Base-by-base conservation (phyloP, 2,113 vertebrate genomes). In the Oplegnathus fasciatus region DNA sequence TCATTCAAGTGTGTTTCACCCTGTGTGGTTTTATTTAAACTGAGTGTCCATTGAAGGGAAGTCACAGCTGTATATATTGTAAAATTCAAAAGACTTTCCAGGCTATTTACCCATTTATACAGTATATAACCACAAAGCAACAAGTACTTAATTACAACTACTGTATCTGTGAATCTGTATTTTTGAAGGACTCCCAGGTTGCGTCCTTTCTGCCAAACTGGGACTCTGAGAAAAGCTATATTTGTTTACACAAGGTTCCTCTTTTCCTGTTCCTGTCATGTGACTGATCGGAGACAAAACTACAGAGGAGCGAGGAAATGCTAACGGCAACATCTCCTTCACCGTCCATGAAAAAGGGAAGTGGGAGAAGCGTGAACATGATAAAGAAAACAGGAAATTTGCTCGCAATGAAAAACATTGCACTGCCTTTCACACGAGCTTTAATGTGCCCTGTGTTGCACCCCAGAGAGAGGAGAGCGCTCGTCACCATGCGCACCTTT, bases 341-440 rank as follows among this genome's bases (percentile, higher is more conserved):
- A 68, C 86, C 81, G 89, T 94, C 88, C 92, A 88, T 90, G 90
- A 91, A 92, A 90, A 91, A 61, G 82, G 93, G 94, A 95, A 95
- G 80, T 62, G 80, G 84, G 75, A 88, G 92, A 91, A 80, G 77
- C 74, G 37, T 42, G 75, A 90, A 90, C 69, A 58, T 80, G 86
- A 90, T 90, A 90, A 94, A 94, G 84, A 95, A 95, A 95, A 95
- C 94, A 95, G 95, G 94, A 95, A 93, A 93, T 94, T 86, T 86
- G 88, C 88, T 84, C 17, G 58, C 61, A 69, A 30, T 82, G 77
- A 88, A 85, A 87, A 91, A 90, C 84, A 83, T 58, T 2, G 54
- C 55, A 44, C 50, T 34, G 80, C 87, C 75, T 84, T 91, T 91
- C 68, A 74, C 82, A 73, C 13, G 24, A 84, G 77, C 62, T 58